Evolutionary conservation across 2,797 vertebrate genomes (phyloP), one percentile per base, ranked within the genome.

Genomic region (Myripristis murdjan): DNA sequence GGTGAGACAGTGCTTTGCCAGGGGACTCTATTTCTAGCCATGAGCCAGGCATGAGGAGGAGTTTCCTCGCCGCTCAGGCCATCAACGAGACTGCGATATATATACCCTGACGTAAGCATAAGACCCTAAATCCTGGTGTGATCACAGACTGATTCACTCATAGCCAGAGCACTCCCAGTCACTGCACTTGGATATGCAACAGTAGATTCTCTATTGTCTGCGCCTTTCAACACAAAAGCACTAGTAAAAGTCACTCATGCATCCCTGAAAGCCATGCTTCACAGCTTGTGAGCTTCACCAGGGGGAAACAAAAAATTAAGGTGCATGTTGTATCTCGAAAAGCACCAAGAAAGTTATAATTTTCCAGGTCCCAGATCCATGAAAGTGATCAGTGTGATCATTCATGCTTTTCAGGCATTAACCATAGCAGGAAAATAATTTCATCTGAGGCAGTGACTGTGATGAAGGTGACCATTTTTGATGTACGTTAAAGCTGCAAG

Each of bases 211-310:
- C 67, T 75, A 28, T 22, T 52, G 54, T 87, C 60, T 15, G 28
- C 63, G 44, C 44, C 77, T n/a, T 68, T 37, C 59, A 69, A 70
- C 54, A 52, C 16, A 70, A 44, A 62, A 44, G 58, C 60, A 47
- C 43, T 28, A 47, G 79, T 81, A 53, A 76, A 70, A 70, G 70
- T 14, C 43, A n/a, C 7, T 44, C n/a, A 44, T 77, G 70, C 20
- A 67, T 83, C 75, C 51, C 70, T 79, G 49, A 70, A 71, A 68
- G 23, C 28, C 53, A 26, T 39, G 54, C 22, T 15, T 82, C 73
- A 67, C 78, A 52, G 47, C 47, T 12, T 22, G 3, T 22, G 18
- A 23, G 10, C 16, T 15, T 6, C 14, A 12, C 23, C 47, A 10
- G n/a, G n/a, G n/a, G n/a, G n/a, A n/a, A n/a, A n/a, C n/a, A n/a